phyloP scores from a whole-genome alignment of 1,140 invertebrate species.

The Drosophila ananassae region DNA sequence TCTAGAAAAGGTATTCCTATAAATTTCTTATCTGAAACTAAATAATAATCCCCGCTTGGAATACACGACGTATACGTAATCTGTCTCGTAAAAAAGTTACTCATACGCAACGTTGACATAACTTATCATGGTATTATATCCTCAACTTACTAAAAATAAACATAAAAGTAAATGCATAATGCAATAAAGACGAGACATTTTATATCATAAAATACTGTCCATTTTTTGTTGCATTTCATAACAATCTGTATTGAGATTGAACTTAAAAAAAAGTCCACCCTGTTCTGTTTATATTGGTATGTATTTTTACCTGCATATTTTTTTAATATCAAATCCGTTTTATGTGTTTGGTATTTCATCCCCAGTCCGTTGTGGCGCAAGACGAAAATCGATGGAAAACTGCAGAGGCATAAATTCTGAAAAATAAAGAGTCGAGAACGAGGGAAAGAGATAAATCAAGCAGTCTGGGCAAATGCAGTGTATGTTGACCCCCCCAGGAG shows the following conservation, averaged over 20 bases:
- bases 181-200: no score
- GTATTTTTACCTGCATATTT: constrained; percentile 78
- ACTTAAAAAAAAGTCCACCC: background rate
- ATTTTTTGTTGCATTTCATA: background rate
- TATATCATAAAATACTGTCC: no score
- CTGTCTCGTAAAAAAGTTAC: background rate
- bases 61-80: background rate
- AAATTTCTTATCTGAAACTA: no score
- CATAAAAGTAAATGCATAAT: background rate
- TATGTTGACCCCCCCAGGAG: constrained; percentile 22
- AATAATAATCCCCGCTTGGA: background rate
- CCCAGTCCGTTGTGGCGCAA: constrained; percentile 80
- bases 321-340: constrained; percentile 80
- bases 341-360: constrained; percentile 82
- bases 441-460: constrained; percentile 32
- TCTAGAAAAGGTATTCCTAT: no score
- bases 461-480: constrained; percentile 27
- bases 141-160: background rate
- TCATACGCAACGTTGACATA: background rate
- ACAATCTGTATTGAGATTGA: background rate
- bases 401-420: constrained; percentile 77
- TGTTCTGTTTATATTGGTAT: background rate
- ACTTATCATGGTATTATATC: background rate
- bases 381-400: constrained; percentile 81
- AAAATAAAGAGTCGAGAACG: constrained; percentile 12